Base-by-base conservation (phyloP, 2,797 vertebrate genomes). In the Cynopterus sphinx region DNA sequence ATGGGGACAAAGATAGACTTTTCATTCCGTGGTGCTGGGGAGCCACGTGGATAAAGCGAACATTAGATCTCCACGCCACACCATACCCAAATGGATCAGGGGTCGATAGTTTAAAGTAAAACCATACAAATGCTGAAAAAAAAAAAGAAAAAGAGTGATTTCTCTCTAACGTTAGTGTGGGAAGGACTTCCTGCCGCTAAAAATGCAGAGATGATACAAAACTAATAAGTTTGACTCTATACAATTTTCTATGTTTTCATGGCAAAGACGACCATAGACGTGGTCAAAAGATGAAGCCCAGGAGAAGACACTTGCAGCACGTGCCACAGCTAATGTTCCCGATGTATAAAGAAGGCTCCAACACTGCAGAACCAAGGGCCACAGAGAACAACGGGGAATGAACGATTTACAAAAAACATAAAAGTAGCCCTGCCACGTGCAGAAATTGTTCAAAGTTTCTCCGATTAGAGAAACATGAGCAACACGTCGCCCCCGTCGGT, bases 51-150 rank as follows among this genome's bases (percentile, higher is more conserved):
- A 51, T 79, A 89, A 84, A 84, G 65, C 55, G 55, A 70, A 75
- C 53, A 63, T 71, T 46, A 78, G 53, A 59, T 88, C 31, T 46
- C 46, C 9, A 51, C 9, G 39, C 59, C 28, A 91, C 5, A 24
- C 11, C 5, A 41, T 73, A 51, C 5, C 22, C 28, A 74, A 41
- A 81, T 49, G 17, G 57, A 51, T 63, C 79, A 70, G 3, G 8
- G 16, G n/a, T 36, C 22, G 82, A 91, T 43, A 85, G 85, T 84
- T 84, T n/a, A 93, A 92, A 79, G 33, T 43, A 55, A 82, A 82
- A 33, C 55, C 26, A 78, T 39, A 22, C 1, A 65, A 84, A n/a
- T 78, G 24, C n/a, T 51, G 26, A n/a, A 61, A 57, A 83, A 26
- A 55, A 46, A 63, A 28, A 77, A 36, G 74, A 36, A 77, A 28